phyloP scores from a whole-genome alignment of 2,888 invertebrate species.

The Chaetoderma sp. region DNA sequence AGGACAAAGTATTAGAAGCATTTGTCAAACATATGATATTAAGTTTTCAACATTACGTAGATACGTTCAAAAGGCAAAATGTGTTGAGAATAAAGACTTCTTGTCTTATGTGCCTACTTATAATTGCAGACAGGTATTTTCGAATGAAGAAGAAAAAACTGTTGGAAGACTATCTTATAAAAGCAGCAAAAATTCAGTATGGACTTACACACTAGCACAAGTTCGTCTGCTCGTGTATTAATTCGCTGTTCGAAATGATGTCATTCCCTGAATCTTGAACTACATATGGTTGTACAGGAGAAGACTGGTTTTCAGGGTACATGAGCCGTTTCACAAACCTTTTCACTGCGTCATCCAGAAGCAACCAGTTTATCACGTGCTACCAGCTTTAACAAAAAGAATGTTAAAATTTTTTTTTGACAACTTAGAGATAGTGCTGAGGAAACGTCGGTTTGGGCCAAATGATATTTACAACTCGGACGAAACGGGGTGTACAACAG shows the following conservation, averaged over 20 bases:
- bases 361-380: slow-evolving; percentile 34
- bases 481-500: slow-evolving; percentile 19
- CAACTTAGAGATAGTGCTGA: slow-evolving; percentile 19
- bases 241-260: no score
- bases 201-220: background rate
- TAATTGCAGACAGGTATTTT: background rate
- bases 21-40: no score
- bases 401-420: slow-evolving; percentile 25
- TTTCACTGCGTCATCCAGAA: slow-evolving; percentile 33
- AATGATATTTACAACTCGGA: slow-evolving; percentile 10
- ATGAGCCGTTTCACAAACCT: slow-evolving; percentile 23
- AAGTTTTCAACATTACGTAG: no score
- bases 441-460: background rate
- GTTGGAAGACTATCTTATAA: background rate
- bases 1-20: no score
- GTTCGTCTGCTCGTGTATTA: background rate
- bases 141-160: background rate
- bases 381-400: slow-evolving; percentile 33
- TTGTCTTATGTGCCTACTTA: no score
- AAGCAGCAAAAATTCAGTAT: slow-evolving; percentile 9
- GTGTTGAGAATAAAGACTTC: no score
- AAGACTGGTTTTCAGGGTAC: slow-evolving; percentile 35
- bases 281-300: slow-evolving; percentile 13
- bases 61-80: no score
- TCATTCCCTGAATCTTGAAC: background rate